Conservation (phyloP, 2,797 vertebrate species). For the Sarcophilus harrisii region DNA sequence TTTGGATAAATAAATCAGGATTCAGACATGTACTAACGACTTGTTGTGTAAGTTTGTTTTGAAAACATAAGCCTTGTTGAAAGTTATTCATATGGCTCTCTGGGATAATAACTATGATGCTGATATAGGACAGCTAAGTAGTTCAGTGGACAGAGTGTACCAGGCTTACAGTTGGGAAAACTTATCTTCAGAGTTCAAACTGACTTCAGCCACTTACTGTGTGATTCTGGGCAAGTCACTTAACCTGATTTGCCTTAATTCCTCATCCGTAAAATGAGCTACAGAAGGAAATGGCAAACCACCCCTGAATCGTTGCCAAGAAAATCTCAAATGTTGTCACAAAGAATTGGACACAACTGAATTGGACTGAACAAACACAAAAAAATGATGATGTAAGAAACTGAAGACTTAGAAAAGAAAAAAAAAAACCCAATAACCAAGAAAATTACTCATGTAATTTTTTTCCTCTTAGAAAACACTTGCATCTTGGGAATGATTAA, state of each 20-base stretch:
- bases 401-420: background rate
- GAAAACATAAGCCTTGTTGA: background rate
- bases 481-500: constrained; percentile 68
- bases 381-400: background rate
- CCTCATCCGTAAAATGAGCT: background rate
- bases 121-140: background rate
- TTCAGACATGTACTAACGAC: background rate
- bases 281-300: background rate
- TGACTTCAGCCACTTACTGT: background rate
- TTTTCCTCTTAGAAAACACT: constrained; percentile 51
- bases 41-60: background rate
- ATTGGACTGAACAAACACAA: background rate
- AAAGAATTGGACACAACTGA: background rate
- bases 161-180: background rate
- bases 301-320: background rate
- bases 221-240: background rate
- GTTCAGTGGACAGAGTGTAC: background rate
- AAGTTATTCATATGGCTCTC: background rate
- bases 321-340: background rate
- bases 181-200: background rate
- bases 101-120: background rate
- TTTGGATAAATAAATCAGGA: background rate
- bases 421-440: background rate
- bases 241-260: background rate
- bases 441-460: background rate